Base-by-base conservation (phyloP, 2,888 invertebrate species). In the Cylindroiulus punctatus region DNA sequence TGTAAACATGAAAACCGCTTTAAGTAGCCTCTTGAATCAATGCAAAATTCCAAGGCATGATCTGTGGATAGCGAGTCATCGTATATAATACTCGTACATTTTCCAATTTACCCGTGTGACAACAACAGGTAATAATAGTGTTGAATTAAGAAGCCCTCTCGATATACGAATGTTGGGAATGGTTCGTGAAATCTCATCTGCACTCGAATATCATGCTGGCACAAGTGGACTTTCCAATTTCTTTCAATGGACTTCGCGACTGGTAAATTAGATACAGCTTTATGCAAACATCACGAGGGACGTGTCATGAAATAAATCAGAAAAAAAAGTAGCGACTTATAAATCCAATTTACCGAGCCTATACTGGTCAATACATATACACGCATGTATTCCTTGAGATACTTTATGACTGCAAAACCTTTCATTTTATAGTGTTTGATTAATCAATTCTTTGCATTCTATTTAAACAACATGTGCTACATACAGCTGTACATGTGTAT, bases 201-300 rank as follows among this genome's bases (percentile, higher is more conserved):
- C 76, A 76, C 76, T 76, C 17, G 76, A 76, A 76, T 30, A 30
- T 76, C 30, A 17, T 14, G 76, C 17, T 14, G 76, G 17, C 76
- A 30, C 76, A 30, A 76, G 76, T 30, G 76, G 76, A 76, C 76
- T 76, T 57, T 26, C 52, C 76, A 76, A 76, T 76, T 76, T 76
- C 76, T 76, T 76, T 76, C 76, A 76, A 30, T 76, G 76, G 76
- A 76, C 76, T 76, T 76, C 30, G 14, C 76, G 76, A 76, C 30
- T 76, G 4, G 76, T 76, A 76, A 76, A 76, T 76, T 76, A 76
- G 30, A 76, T 65, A 26, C 65, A 76, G 76, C 76, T 76, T 76
- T 76, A 76, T 76, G 76, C 76, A 76, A 76, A 76, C 76, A 76
- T 76, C 30, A 30, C 26, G 26, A 76, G 30, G 30, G 26, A 76